Evolutionary conservation across 2,888 invertebrate genomes (phyloP), one percentile per base, ranked within the genome.

Genomic region (Bugulina stolonifera): DNA sequence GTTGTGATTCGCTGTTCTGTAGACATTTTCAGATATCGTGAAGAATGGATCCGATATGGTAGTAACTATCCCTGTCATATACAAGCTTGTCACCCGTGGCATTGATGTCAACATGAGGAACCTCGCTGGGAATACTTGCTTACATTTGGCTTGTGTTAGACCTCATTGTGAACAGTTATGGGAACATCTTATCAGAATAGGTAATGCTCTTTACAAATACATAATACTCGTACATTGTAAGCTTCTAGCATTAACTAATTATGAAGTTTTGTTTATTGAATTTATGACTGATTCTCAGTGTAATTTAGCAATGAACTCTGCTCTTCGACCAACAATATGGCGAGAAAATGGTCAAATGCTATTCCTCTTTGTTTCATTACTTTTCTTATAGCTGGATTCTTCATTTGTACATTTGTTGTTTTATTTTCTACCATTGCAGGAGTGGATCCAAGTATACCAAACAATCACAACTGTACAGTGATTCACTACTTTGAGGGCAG

Each of bases 111-210:
- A 79, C 69, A 75, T 74, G 5, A 71, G 78, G 58, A 76, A 78
- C 43, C 52, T 29, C 1, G 71, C 69, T 3, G 77, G 77, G 18
- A 73, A 76, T 32, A 77, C 77, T 0, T 72, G 73, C 14, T 58
- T 77, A 0, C 79, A 79, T 70, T 72, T 79, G 29, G 78, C 79
- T 25, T 79, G 78, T 69, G 71, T 79, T 69, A 71, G 73, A 72
- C 78, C 78, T 2, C 58, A 74, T 23, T 77, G 76, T 1, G 75
- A 76, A 27, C 23, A 18, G 29, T 55, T 79, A 1, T 75, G 75
- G 54, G 69, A 72, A 54, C 79, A 79, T 71, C 73, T 79, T 18
- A 78, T 79, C 14, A 58, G 78, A 54, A 74, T 78, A 54, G 79
- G 78, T 77, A 71, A 70, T 73, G 70, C 55, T 10, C 27, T 22